Evolutionary conservation across 2,113 vertebrate species (phyloP).

Genomic region (Gambusia holbrooki): DNA sequence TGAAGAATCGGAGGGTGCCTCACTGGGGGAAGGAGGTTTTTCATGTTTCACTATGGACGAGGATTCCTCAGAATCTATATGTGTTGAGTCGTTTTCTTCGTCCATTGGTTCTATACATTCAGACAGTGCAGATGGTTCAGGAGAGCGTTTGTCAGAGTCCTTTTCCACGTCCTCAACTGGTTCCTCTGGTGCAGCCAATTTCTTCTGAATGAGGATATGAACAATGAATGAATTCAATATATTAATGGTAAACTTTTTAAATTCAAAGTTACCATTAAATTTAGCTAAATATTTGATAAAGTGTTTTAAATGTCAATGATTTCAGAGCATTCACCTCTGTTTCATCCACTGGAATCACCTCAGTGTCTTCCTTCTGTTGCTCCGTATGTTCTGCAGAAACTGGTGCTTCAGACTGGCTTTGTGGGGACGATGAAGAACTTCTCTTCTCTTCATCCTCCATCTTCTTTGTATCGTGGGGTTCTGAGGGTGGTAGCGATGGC

Average conservation of each 20-base stretch:
- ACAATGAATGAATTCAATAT: neutral
- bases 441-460: conserved; percentile 52
- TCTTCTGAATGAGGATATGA: conserved; percentile 46
- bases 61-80: conserved; percentile 76
- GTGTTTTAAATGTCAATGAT: neutral
- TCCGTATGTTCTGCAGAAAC: conserved; percentile 49
- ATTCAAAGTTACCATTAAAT: neutral
- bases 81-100: conserved; percentile 73
- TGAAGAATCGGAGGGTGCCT: conserved; percentile 52
- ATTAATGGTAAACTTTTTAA: neutral
- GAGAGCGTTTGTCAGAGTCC: conserved; percentile 32
- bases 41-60: conserved; percentile 38
- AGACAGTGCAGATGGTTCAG: conserved; percentile 30
- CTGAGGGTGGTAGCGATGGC: conserved; percentile 55
- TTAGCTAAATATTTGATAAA: no score
- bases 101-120: conserved; percentile 64
- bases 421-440: neutral
- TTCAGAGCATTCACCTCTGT: conserved; percentile 53
- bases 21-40: conserved; percentile 49
- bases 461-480: conserved; percentile 72
- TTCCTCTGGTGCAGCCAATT: conserved; percentile 23
- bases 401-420: conserved; percentile 19
- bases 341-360: conserved; percentile 34
- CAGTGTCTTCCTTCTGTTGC: conserved; percentile 32
- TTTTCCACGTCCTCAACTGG: conserved; percentile 30